Evolutionary conservation across 2,113 vertebrate species (phyloP).

Genomic region (Colinus virginianus): DNA sequence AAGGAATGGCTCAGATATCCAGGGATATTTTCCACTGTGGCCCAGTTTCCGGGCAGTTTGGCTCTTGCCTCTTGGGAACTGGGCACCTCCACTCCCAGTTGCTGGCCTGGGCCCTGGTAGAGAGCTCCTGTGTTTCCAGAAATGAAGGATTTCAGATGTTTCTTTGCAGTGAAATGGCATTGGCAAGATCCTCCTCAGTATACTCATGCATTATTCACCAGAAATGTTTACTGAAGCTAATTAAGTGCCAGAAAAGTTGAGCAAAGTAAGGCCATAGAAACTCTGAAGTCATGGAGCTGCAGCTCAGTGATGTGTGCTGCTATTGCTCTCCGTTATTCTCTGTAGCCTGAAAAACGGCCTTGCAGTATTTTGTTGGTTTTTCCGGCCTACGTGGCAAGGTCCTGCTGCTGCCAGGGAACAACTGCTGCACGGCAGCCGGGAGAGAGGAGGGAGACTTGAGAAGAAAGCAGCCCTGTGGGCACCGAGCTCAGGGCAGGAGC

Average conservation of each 20-base stretch:
- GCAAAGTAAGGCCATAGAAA: neutral
- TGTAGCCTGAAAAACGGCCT: neutral
- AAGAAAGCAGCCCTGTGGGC: neutral
- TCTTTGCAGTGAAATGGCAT: neutral
- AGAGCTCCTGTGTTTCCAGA: neutral
- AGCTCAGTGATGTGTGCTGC: fast-evolving
- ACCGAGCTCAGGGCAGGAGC: neutral
- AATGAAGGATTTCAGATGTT: neutral
- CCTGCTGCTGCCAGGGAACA: too few species aligned
- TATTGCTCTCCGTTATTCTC: neutral
- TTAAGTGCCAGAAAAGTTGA: neutral
- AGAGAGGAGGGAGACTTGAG: neutral
- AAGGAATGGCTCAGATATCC: neutral
- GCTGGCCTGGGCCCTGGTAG: neutral
- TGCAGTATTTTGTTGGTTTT: neutral
- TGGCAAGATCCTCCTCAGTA: neutral
- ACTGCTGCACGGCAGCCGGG: neutral
- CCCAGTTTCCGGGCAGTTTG: neutral
- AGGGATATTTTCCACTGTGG: neutral
- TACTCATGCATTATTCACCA: neutral
- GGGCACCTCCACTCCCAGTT: neutral
- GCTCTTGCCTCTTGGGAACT: neutral
- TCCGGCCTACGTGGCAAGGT: neutral
- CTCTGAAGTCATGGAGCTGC: neutral
- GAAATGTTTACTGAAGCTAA: neutral